phyloP scores from a whole-genome alignment of 1,140 invertebrate genomes.

The Tetraneura akinire region DNA sequence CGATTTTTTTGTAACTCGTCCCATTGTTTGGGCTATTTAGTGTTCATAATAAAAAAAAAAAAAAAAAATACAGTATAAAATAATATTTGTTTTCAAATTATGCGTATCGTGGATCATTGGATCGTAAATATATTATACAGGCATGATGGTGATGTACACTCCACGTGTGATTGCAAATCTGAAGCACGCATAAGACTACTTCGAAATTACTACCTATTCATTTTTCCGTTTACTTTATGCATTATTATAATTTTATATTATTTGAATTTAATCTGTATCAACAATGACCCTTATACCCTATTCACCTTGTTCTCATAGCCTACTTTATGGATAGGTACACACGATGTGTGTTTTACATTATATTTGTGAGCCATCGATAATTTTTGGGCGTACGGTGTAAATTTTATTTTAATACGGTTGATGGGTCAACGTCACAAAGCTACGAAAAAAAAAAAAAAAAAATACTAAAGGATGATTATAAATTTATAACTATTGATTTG shows the following conservation, averaged over 20 bases:
- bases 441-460: neutral
- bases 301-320: constrained; percentile 43
- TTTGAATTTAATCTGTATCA: constrained; percentile 10
- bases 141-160: neutral
- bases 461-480: constrained; percentile 3
- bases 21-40: constrained; percentile 21
- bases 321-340: constrained; percentile 28
- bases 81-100: too few relatives aligned
- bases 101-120: too few relatives aligned
- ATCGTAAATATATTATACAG: too few relatives aligned
- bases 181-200: constrained; percentile 13
- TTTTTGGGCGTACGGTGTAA: neutral
- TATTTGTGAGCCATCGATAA: neutral
- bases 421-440: neutral
- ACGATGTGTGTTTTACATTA: neutral
- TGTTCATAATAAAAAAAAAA: constrained; percentile 30
- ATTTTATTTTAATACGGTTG: neutral
- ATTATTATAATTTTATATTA: constrained; percentile 4
- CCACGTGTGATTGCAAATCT: constrained; percentile 15
- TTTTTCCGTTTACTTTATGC: constrained; percentile 28
- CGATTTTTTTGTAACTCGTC: neutral
- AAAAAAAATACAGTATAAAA: neutral
- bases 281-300: constrained; percentile 39
- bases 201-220: neutral
- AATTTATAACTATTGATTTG: neutral